Evolutionary conservation across 2,113 vertebrate species (phyloP), one percentile per base, ranked within the genome.

Genomic region (Crocuta crocuta): DNA sequence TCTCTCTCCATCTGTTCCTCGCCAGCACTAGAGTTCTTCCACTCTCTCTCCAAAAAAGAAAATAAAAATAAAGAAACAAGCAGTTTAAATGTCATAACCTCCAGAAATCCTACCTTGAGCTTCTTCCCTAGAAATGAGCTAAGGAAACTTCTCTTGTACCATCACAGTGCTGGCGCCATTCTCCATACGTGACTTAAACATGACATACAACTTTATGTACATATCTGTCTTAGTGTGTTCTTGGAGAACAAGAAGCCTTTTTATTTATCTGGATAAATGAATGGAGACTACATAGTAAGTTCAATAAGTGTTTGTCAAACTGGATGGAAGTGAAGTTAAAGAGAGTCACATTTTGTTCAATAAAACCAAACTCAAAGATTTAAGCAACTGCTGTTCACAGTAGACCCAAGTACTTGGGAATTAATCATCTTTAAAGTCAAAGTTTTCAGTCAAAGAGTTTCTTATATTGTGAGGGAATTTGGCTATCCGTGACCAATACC

Each of bases 311-410:
- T 73, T 71, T 85, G 43, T 76, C 90, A 90, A 55, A 74, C 53
- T 74, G 31, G 80, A 73, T 15, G 50, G 31, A 94, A 85, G 17
- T 43, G 4, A 91, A 66, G 39, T 80, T 55, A 70, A 78, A 74
- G 31, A 23, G 31, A 91, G 19, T 63, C 10, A 8, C 4, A 43
- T 78, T 94, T 70, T 80, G 71, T 82, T 92, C 33, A 63, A 26
- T 39, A 53, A 96, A 93, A n/a, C n/a, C 71, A 78, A 90, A 76
- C 28, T 48, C 82, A 88, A 90, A 93, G 35, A 74, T 24, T 88
- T 91, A 55, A 70, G 33, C n/a, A 39, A 83, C 33, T 8, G 3
- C 33, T 73, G 16, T 92, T 90, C 61, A 78, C 71, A 91, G 48
- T 7, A 87, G 53, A 93, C 80, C 2, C 39, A 91, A 70, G 61